Evolutionary conservation across 2,888 invertebrate species (phyloP).

Genomic region (Epinotia demarniana): DNA sequence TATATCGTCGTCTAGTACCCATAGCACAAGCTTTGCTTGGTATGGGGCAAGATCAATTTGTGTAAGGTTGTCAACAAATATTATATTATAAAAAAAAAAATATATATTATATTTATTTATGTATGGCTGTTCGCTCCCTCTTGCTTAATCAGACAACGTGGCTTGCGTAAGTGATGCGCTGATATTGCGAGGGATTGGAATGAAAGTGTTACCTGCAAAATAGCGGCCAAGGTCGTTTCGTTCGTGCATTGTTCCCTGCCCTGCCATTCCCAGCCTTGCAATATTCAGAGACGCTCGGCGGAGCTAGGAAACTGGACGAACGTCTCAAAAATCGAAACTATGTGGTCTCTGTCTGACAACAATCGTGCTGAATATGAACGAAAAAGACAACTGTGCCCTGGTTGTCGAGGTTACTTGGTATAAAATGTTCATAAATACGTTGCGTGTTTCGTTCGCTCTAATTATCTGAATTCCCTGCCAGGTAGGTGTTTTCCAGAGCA

Average conservation of each 20-base stretch:
- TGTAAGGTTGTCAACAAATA: no score
- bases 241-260: neutral
- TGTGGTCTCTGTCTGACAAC: neutral
- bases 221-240: neutral
- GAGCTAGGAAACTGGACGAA: conserved; percentile 16
- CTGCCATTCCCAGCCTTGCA: conserved; percentile 43
- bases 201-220: neutral
- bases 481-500: neutral
- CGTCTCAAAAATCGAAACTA: conserved; percentile 11
- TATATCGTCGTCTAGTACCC: no score
- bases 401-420: neutral
- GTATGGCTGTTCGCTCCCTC: neutral
- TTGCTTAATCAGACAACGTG: neutral
- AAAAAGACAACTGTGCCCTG: neutral
- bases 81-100: no score
- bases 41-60: no score
- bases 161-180: neutral
- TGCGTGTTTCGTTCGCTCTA: neutral
- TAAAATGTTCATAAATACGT: neutral
- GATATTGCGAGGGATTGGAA: neutral
- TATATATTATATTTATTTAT: no score
- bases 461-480: neutral
- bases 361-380: neutral
- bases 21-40: no score
- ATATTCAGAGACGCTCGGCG: conserved; percentile 27